Conservation (phyloP, 2,113 vertebrate genomes). For the Manacus vitellinus region DNA sequence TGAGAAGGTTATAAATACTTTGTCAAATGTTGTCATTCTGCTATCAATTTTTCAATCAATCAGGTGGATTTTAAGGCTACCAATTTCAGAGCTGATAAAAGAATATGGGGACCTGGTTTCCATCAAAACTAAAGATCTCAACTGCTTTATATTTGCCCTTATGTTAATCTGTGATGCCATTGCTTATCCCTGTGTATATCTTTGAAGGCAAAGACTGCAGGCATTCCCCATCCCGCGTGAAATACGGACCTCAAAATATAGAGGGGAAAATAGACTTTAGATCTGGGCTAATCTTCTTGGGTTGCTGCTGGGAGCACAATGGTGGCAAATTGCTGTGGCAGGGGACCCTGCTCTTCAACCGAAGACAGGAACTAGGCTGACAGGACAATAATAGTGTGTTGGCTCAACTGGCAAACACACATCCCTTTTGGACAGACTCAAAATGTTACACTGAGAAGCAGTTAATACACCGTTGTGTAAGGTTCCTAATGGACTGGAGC, state of each 20-base stretch:
- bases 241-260: background rate
- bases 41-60: background rate
- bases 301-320: background rate
- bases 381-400: conserved; percentile 32
- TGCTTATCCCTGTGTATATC: background rate
- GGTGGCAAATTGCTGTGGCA: background rate
- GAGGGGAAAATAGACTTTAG: background rate
- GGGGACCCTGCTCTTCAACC: background rate
- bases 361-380: conserved; percentile 22
- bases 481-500: conserved; percentile 69
- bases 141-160: background rate
- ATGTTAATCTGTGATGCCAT: background rate
- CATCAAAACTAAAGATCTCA: background rate
- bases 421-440: conserved; percentile 57
- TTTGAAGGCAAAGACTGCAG: background rate
- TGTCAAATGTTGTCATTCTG: background rate
- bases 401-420: conserved; percentile 59
- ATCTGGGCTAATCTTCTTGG: background rate
- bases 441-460: conserved; percentile 64
- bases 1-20: background rate
- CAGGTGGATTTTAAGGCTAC: background rate
- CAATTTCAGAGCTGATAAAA: background rate
- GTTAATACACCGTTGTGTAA: conserved; percentile 76
- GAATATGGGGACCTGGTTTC: background rate
- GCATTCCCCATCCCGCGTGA: background rate